phyloP scores from a whole-genome alignment of 2,113 vertebrate species.

The Salminus brasiliensis region DNA sequence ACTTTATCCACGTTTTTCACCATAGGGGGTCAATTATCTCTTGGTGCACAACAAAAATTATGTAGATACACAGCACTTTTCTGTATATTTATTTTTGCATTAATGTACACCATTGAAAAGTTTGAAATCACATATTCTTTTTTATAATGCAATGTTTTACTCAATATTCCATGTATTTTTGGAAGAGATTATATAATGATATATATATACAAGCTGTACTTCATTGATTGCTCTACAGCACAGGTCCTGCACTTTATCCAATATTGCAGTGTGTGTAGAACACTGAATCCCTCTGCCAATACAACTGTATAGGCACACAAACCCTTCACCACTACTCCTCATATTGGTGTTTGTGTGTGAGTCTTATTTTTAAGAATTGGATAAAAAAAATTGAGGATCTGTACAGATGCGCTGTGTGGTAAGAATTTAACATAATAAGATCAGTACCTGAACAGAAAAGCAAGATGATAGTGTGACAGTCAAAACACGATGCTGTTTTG shows the following conservation, averaged over 20 bases:
- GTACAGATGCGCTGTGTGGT: not conserved
- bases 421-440: not conserved
- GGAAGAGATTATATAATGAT: too few species aligned
- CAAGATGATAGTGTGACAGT: not conserved
- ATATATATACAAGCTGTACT: constrained; percentile 12
- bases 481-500: not conserved
- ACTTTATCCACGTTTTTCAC: too few species aligned
- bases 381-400: not conserved
- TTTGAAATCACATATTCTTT: too few species aligned
- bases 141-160: too few species aligned
- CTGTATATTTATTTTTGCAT: too few species aligned
- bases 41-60: too few species aligned
- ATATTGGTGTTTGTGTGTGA: constrained; percentile 3
- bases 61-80: too few species aligned
- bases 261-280: constrained; percentile 1
- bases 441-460: not conserved
- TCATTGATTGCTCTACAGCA: constrained; percentile 24
- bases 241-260: constrained; percentile 15
- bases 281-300: constrained; percentile 26
- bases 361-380: not conserved
- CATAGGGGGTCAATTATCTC: too few species aligned
- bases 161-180: too few species aligned
- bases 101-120: too few species aligned
- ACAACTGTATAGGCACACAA: constrained; percentile 3
- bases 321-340: not conserved